Percentiles rank a stretch among this genome's conserved stretches.
phyloP scores from a whole-genome alignment of 2,113 vertebrate species.

The Misgurnus mizolepis region DNA sequence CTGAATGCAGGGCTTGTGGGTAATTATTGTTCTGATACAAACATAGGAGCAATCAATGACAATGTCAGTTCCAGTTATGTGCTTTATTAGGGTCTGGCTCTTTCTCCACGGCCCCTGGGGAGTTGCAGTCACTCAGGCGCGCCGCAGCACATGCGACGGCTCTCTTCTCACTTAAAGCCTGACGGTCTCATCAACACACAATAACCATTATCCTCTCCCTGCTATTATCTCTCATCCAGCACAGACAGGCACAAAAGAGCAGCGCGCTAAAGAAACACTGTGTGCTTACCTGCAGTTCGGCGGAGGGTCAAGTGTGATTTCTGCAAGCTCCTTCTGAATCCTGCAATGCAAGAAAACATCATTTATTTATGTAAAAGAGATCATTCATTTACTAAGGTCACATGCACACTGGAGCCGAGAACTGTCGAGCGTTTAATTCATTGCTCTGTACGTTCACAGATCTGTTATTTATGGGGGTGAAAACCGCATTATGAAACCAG shows the following conservation, averaged over 20 bases:
- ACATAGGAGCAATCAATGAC: conserved; percentile 56
- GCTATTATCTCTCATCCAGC: neutral
- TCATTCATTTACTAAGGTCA: neutral
- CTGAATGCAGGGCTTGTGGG: conserved; percentile 46
- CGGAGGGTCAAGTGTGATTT: conserved; percentile 97
- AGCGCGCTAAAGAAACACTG: conserved; percentile 10
- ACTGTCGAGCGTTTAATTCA: too few species aligned
- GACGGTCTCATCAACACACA: conserved; percentile 62
- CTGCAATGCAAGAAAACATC: conserved; percentile 70
- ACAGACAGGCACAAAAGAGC: neutral
- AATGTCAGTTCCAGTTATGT: conserved; percentile 59
- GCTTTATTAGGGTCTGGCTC: conserved; percentile 55
- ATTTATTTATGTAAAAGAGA: neutral
- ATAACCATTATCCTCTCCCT: conserved; percentile 68
- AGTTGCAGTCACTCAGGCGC: conserved; percentile 21
- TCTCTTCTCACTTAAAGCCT: conserved; percentile 62
- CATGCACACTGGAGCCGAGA: neutral
- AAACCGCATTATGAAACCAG: too few species aligned
- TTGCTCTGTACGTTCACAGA: too few species aligned
- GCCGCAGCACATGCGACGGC: conserved; percentile 53
- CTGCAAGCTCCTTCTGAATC: conserved; percentile 98
- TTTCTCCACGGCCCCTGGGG: conserved; percentile 24
- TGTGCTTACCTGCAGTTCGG: conserved; percentile 96
- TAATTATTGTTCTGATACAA: conserved; percentile 54
- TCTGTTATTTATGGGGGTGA: too few species aligned